Conservation (phyloP, 1,140 invertebrate species). For the Nasonia giraulti region DNA sequence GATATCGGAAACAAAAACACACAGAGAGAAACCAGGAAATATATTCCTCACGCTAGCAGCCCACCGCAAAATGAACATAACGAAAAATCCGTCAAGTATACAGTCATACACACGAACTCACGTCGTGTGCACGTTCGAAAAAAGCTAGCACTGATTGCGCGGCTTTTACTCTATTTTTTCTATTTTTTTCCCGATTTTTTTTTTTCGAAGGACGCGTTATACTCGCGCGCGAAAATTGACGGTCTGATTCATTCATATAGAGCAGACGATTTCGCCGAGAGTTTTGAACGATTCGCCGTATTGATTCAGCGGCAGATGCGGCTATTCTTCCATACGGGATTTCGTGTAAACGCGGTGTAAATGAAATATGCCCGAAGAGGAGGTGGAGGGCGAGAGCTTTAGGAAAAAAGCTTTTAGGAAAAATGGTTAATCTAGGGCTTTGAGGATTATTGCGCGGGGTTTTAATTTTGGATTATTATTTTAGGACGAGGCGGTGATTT, state of each 20-base stretch:
- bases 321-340: not conserved
- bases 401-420: too few relatives aligned
- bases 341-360: not conserved
- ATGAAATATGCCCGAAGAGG: not conserved
- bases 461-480: not conserved
- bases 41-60: not conserved
- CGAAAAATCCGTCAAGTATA: not conserved
- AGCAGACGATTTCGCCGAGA: not conserved
- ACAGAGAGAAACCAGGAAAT: not conserved
- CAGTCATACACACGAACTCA: too few relatives aligned
- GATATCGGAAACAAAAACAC: too few relatives aligned
- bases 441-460: too few relatives aligned
- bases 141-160: not conserved
- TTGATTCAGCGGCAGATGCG: not conserved
- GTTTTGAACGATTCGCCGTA: not conserved
- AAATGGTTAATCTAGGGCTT: too few relatives aligned
- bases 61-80: not conserved
- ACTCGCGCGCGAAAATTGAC: not conserved
- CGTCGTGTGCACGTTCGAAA: not conserved
- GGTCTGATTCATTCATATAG: not conserved
- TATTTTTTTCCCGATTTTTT: not conserved
- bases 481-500: not conserved
- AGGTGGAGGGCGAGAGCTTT: too few relatives aligned
- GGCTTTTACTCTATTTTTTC: not conserved
- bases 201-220: not conserved